phyloP scores from a whole-genome alignment of 2,888 invertebrate genomes.

The Leptopilina syphax region DNA sequence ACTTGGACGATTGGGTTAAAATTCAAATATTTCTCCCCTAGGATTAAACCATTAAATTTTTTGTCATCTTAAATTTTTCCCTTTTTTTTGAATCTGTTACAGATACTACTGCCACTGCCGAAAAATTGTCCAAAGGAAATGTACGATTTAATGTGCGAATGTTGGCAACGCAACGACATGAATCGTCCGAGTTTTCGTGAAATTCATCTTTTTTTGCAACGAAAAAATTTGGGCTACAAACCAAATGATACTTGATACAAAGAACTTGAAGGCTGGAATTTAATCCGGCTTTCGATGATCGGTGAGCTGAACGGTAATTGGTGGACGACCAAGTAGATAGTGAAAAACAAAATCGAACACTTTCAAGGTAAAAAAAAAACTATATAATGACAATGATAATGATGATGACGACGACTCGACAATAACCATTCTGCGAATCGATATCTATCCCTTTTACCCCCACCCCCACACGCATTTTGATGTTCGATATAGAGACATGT shows the following conservation, averaged over 20 bases:
- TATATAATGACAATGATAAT: conserved; percentile 55
- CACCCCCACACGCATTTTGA: conserved; percentile 39
- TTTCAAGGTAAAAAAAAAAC: conserved; percentile 49
- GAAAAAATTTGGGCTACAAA: conserved; percentile 83
- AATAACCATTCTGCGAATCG: conserved; percentile 60
- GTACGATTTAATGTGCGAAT: conserved; percentile 91
- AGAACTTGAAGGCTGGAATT: conserved; percentile 74
- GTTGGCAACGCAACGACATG: conserved; percentile 89
- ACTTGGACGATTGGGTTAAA: too few relatives aligned
- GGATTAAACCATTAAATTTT: too few relatives aligned
- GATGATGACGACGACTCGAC: conserved; percentile 60
- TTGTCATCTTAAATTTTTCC: neutral
- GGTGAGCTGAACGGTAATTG: conserved; percentile 75
- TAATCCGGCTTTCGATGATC: conserved; percentile 74
- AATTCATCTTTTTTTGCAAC: conserved; percentile 90
- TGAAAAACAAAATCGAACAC: conserved; percentile 50
- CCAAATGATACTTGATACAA: conserved; percentile 74
- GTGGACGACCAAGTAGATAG: conserved; percentile 68
- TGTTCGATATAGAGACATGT: conserved; percentile 52
- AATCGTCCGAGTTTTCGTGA: conserved; percentile 89
- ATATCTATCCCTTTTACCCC: conserved; percentile 43
- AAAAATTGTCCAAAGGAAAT: conserved; percentile 90
- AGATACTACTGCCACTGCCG: conserved; percentile 82
- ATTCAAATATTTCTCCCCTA: too few relatives aligned
- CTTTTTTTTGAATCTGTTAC: conserved; percentile 45